Evolutionary conservation across 2,797 vertebrate species (phyloP), one percentile per base, ranked within the genome.

Genomic region (Gadopsis marmoratus): DNA sequence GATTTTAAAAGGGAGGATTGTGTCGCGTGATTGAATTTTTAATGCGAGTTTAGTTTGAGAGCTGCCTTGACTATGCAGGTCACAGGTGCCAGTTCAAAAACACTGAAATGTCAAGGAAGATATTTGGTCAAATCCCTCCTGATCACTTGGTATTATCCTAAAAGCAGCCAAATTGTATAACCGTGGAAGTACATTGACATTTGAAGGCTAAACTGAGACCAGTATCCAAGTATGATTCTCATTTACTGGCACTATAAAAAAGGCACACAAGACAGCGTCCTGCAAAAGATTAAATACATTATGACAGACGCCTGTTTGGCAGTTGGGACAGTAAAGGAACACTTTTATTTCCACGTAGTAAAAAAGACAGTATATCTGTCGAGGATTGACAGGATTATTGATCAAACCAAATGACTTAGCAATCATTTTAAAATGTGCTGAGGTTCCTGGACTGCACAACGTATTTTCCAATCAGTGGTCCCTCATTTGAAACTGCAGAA

Each of bases 11-110:
- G 12, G 2, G 2, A 9, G 9, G 47, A 64, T 33, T 69, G 29
- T 29, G 29, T 26, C 26, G 26, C 26, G 26, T 60, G 63, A 81
- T 71, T 79, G 76, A 71, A 87, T 81, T 79, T 71, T 69, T 61
- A 86, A 83, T 66, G n/a, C 11, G 26, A 29, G 17, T 67, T 71
- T 33, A 19, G 19, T 75, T 82, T 50, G 37, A 66, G 4, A 55
- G 21, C 48, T 53, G 1, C n/a, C 39, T 31, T 50, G 29, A 54
- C 16, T 16, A 9, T 26, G 13, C 39, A 66, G 41, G 60, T 71
- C 43, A 75, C 19, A 54, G 6, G 58, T 61, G 26, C 19, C 59
- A 35, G 29, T 41, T 41, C 12, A 76, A 48, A 78, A 74, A 71
- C 53, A 14, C 16, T 5, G 51, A 70, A 70, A 65, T 61, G n/a